phyloP scores from a whole-genome alignment of 2,888 invertebrate genomes.

The Ptilodon capucinus region DNA sequence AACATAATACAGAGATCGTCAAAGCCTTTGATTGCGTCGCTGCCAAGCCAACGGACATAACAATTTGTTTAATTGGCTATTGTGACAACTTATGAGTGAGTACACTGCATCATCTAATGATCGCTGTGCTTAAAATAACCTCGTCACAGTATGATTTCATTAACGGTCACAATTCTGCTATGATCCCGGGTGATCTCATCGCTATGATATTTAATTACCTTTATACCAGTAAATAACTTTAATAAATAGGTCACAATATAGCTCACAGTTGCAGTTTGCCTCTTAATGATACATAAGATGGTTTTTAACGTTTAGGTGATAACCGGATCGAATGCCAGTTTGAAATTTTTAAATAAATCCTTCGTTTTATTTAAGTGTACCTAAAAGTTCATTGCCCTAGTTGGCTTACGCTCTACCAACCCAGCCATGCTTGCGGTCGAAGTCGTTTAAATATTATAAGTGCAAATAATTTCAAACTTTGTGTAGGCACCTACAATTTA shows the following conservation, averaged over 20 bases:
- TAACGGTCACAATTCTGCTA: neutral
- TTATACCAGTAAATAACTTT: too few species aligned
- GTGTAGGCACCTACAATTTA: conserved; percentile 8
- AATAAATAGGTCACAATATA: too few species aligned
- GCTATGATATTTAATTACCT: neutral
- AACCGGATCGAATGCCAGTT: neutral
- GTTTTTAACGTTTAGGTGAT: too few species aligned
- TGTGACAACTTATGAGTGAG: conserved; percentile 24
- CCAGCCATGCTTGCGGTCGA: conserved; percentile 33
- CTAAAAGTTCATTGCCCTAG: conserved; percentile 46
- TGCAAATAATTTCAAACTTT: conserved; percentile 26
- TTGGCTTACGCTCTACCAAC: conserved; percentile 46
- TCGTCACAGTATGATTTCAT: conserved; percentile 11
- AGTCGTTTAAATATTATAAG: conserved; percentile 13
- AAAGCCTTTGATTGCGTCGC: neutral
- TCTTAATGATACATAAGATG: too few species aligned
- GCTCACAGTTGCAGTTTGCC: too few species aligned
- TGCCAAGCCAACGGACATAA: conserved; percentile 13
- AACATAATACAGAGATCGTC: neutral
- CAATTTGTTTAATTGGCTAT: conserved; percentile 27
- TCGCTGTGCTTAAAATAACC: conserved; percentile 16
- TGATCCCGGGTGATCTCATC: neutral
- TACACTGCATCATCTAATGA: conserved; percentile 11
- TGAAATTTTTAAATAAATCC: neutral
- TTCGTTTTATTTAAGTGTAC: conserved; percentile 31